Base-by-base conservation (phyloP, 2,888 invertebrate species). In the Chloroclystis v-ata region DNA sequence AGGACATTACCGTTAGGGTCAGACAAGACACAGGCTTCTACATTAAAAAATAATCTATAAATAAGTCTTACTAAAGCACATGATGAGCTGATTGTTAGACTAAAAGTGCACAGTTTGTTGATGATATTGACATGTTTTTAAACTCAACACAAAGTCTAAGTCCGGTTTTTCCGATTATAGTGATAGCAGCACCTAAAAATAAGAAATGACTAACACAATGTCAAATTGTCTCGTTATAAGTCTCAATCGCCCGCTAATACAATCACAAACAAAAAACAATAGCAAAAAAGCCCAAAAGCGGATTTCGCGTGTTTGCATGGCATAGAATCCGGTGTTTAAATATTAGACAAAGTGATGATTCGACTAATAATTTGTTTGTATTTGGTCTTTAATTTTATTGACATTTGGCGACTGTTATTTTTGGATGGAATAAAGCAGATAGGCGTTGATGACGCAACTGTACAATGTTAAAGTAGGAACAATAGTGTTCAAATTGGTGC, bases 181-280 rank as follows among this genome's bases (percentile, higher is more conserved):
- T 79, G 73, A 81, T 65, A 66, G 64, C 75, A 72, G 65, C 65
- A 44, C 57, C 79, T 75, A 79, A 79, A 83, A 85, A 84, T 84
- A 85, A 67, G 65, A 72, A 77, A 75, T 85, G 82, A 87, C 76
- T 75, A 76, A 82, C 75, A 70, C 67, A 58, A 61, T 69, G 75
- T 75, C 76, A 78, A 83, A 84, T 78, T 81, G 73, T 82, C 77
- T 78, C 78, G 72, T 72, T 69, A 77, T 73, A 82, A 79, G 68
- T 86, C 78, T 83, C 86, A 79, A 85, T 81, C 81, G 76, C 71
- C 72, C 73, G 85, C 80, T 86, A 86, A 87, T 82, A 72, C 72
- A 78, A 79, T 69, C 69, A 72, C 80, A 83, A 81, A 85, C 63
- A 84, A 77, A 78, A 80, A 77, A 71, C 65, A 67, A 69, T 61